Evolutionary conservation across 1,140 invertebrate species (phyloP), one percentile per base, ranked within the genome.

Genomic region (Paralvinella palmiformis): DNA sequence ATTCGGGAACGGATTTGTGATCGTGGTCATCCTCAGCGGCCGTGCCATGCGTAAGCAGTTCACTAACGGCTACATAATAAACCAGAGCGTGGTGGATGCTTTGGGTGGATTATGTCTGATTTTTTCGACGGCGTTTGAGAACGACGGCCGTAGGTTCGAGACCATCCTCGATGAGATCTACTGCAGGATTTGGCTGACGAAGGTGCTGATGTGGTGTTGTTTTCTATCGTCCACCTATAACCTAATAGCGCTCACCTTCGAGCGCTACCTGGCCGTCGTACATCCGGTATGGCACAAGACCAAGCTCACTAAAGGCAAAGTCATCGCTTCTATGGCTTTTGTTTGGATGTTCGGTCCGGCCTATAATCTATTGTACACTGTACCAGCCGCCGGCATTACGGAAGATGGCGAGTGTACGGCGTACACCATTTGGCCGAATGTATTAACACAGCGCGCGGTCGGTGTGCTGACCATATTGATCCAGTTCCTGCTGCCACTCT

Each of bases 241-340:
- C 20, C 24, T 66, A 3, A 41, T 62, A 1, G 52, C 59, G 1
- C 29, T 66, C n/a, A 52, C 41, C 45, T 24, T 66, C 2, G 64
- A 66, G 48, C 50, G 58, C 29, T 66, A 66, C 64, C 27, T 62
- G n/a, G 59, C 64, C 20, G 52, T 66, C 7, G 59, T 57, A 1
- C 50, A 59, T 36, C 36, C 63, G 5, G 48, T 64, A 36, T 59
- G 53, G 32, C 44, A 64, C 57, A 58, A 48, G 33, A 27, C 57
- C 2, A 31, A 29, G 57, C 59, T 64, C 57, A 24, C 56, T 15
- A 27, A n/a, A 29, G 31, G n/a, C n/a, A 56, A 56, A 33, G 53
- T 33, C 20, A 7, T 29, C 27, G 17, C 31, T n/a, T 56, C 53
- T 17, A 22, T 56, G 17, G 53, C n/a, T 17, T 56, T 33, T 7